Evolutionary conservation across 2,888 invertebrate species (phyloP).

Genomic region (Phanerotoma sp.): DNA sequence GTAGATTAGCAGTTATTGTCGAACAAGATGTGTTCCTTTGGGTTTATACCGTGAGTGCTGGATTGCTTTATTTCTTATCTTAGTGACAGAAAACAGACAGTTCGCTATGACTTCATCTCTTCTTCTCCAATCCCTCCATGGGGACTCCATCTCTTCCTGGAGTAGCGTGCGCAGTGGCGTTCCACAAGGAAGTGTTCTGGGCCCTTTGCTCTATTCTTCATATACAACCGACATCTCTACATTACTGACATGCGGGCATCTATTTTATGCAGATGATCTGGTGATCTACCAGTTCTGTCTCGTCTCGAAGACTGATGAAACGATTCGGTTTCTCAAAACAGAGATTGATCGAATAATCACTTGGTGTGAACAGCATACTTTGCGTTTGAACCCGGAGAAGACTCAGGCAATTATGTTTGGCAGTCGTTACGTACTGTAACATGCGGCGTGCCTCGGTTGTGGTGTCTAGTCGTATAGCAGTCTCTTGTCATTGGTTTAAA

Average conservation of each 20-base stretch:
- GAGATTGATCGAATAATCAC: background rate
- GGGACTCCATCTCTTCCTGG: background rate
- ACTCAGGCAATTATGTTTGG: conserved; percentile 9
- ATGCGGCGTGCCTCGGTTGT: background rate
- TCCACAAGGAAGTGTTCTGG: conserved; percentile 1
- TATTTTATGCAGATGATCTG: too few species aligned
- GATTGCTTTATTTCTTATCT: background rate
- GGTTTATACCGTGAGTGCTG: background rate
- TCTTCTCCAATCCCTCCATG: too few species aligned
- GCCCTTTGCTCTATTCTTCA: background rate
- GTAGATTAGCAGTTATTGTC: background rate
- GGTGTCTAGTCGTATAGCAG: background rate
- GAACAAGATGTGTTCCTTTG: background rate
- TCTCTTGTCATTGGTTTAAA: background rate
- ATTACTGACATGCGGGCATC: background rate
- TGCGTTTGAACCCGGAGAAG: background rate
- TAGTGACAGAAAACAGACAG: background rate
- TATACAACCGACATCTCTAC: background rate
- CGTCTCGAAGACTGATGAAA: background rate
- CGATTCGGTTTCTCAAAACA: background rate
- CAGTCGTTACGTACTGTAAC: conserved; percentile 1
- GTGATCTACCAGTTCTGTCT: background rate
- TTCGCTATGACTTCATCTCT: too few species aligned
- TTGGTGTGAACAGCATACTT: background rate
- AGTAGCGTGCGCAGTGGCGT: background rate